Base-by-base conservation (phyloP, 30 jellyfish, hydroid and myxozoan species). In the Aurelia aurita region DNA sequence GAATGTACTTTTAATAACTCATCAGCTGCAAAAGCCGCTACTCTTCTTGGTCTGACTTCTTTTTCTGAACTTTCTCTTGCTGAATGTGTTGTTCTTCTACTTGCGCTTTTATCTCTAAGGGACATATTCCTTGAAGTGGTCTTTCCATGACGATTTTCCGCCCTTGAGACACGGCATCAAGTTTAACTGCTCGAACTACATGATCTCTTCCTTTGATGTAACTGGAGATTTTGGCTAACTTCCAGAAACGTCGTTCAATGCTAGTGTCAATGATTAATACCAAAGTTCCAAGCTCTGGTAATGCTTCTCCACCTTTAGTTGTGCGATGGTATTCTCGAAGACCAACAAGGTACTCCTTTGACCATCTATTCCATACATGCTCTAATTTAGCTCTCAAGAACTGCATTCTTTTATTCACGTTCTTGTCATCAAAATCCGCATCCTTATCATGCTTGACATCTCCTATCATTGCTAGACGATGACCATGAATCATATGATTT, bases 291-390 rank as follows among this genome's bases (percentile, higher is more conserved):
- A 54, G 51, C 72, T 20, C 73, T 23, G 73, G 60, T 54, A 54
- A 73, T 8, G 32, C 54, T 54, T 45, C 73, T 53, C 55, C 72
- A 19, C 61, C 57, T 25, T 54, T 54, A 47, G 73, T 73, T 49
- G 72, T 73, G 31, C 86, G 72, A 53, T 73, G 86, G 69, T 73
- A 73, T 73, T 73, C 86, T 54, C 86, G 84, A 44, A 72, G 84
- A 72, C 84, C 70, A n/a, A 72, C 8, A 22, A 63, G 75, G 35
- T 63, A 63, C 43, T 27, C 75, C 44, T 63, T 28, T n/a, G n/a
- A n/a, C 81, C 81, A 69, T 39, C 81, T 69, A n/a, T 44, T 69
- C 63, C 81, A 69, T 69, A 69, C 81, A 69, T 69, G 81, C 61
- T 69, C 81, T 39, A 69, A 45, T 44, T 69, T 69, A 19, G 81